These are phyloP conservation scores for Xiphorhynchus elegans DNA, from an alignment of 2,113 vertebrate genomes.

Conservation along the genomic window DNA sequence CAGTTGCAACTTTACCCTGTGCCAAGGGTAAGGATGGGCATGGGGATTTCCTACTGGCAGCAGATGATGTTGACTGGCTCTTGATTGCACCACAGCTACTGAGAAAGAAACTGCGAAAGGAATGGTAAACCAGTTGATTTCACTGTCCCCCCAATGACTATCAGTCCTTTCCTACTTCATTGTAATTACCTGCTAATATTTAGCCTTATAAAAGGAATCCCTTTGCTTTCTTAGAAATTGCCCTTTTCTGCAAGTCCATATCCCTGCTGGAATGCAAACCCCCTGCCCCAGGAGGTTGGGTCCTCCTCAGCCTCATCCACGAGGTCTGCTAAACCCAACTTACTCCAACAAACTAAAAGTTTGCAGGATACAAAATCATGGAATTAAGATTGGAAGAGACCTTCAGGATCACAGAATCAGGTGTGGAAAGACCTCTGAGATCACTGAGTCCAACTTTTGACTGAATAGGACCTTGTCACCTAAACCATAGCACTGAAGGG, in stretches of 20 bases:
- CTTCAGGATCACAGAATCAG: background rate
- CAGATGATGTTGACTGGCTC: background rate
- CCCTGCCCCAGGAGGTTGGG: background rate
- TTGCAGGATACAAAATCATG: background rate
- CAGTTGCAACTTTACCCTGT: background rate
- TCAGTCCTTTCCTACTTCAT: background rate
- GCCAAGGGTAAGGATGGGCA: background rate
- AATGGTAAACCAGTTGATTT: background rate
- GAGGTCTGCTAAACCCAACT: background rate
- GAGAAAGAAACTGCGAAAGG: slow-evolving; percentile 4
- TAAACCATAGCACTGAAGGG: background rate
- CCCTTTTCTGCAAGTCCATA: background rate
- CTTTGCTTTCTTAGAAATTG: background rate
- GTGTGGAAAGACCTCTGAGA: background rate
- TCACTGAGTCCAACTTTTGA: background rate
- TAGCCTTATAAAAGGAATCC: background rate
- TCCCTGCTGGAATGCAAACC: background rate
- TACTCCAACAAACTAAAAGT: background rate
- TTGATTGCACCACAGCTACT: slow-evolving; percentile 21
- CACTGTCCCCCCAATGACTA: background rate
- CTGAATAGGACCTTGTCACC: background rate
- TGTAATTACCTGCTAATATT: background rate
- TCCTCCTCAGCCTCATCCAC: background rate
- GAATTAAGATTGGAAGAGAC: background rate
- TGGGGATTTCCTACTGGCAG: background rate